Conservation (phyloP, 2,888 invertebrate genomes). For the Bibio marci region DNA sequence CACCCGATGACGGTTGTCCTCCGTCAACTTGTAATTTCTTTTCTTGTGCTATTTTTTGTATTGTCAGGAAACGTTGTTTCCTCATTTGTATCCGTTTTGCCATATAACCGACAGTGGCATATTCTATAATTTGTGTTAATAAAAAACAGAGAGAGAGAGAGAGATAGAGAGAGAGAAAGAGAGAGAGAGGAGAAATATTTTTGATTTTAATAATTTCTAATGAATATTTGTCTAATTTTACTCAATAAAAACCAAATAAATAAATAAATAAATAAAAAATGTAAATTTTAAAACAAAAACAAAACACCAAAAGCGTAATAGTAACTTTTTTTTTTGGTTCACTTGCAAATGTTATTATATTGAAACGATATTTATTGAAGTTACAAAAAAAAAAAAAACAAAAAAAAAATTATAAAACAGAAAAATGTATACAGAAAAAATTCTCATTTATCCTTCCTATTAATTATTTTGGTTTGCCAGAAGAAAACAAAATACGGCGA, state of each 20-base stretch:
- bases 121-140: constrained; percentile 47
- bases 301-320: too few relatives aligned
- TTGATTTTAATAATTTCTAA: neutral
- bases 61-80: constrained; percentile 77
- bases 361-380: too few relatives aligned
- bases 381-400: too few relatives aligned
- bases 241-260: neutral
- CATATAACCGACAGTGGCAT: constrained; percentile 96
- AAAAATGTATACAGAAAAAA: too few relatives aligned
- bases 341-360: too few relatives aligned
- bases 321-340: too few relatives aligned
- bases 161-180: neutral
- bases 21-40: constrained; percentile 75
- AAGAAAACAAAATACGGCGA: too few relatives aligned
- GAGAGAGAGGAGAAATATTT: neutral
- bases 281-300: neutral
- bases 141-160: too few relatives aligned
- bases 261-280: neutral
- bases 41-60: constrained; percentile 84
- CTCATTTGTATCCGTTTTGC: constrained; percentile 94
- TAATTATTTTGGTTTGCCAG: too few relatives aligned
- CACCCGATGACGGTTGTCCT: constrained; percentile 34
- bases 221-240: neutral
- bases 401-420: too few relatives aligned
- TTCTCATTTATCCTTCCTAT: too few relatives aligned